Base-by-base conservation (phyloP, 2,113 vertebrate species). In the Varanus salvator region DNA sequence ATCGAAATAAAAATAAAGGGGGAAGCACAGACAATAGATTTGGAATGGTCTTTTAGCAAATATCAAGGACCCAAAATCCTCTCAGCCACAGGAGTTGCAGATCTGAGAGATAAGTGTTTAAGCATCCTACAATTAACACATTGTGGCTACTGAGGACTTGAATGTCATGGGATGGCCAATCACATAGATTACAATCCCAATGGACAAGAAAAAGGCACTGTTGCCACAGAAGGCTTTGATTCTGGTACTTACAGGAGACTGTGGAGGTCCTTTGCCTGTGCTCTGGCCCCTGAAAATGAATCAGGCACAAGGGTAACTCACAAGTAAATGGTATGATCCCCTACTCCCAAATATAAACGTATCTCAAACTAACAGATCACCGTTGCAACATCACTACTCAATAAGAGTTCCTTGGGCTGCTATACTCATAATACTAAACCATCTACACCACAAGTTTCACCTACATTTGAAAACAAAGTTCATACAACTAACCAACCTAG, bases 221-320 rank as follows among this genome's bases (percentile, higher is more conserved):
- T 57, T 14, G 23, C 25, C 38, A 27, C 50, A 44, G 50, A 8
- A 48, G 25, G 27, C 11, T n/a, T 21, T 17, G 44, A 25, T 54
- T 21, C 1, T 50, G 12, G 29, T 71, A 97, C 97, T 95, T 90
- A 97, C 97, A 69, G 97, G 96, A 93, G 97, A 97, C 93, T 98
- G 97, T 23, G 97, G 95, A 25, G 97, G 97, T 21, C 97, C 97
- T 92, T 98, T 98, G 96, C 97, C 97, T 71, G 97, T 97, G 96
- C 95, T 98, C 93, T 97, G 97, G 86, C 96, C 97, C 96, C 98
- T 98, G 80, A 8, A 78, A 95, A 54, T 74, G 57, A 91, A 82
- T 72, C 44, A 17, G 12, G 75, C 72, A 71, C 2, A 90, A 89
- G 0, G 80, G 69, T 85, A 19, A 77, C 34, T 87, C 72, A 48